Evolutionary conservation across 2,113 vertebrate genomes (phyloP).

Genomic region (Coregonus clupeaformis): DNA sequence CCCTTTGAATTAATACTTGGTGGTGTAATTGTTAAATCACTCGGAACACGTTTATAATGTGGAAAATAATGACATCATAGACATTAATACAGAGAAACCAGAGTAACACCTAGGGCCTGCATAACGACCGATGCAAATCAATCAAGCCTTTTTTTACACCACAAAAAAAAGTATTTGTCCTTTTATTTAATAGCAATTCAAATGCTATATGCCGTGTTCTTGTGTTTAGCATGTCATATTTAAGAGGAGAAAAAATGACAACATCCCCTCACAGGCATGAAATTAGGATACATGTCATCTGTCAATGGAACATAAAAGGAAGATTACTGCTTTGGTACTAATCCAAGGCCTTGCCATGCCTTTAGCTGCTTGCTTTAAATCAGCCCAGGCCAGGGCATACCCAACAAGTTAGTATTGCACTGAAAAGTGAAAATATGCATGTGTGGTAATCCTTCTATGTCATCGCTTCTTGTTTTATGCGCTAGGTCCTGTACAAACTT

Average conservation of each 20-base stretch:
- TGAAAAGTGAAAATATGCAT: slow-evolving; percentile 9
- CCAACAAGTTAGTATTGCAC: background rate
- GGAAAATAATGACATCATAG: slow-evolving; percentile 72
- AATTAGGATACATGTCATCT: slow-evolving; percentile 58
- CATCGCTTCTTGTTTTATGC: slow-evolving; percentile 41
- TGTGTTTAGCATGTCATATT: slow-evolving; percentile 72
- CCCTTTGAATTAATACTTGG: slow-evolving; percentile 56
- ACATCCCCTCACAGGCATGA: slow-evolving; percentile 67
- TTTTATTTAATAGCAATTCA: slow-evolving; percentile 61
- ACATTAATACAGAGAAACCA: slow-evolving; percentile 64
- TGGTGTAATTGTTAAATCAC: slow-evolving; percentile 45
- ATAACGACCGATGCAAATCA: slow-evolving; percentile 68
- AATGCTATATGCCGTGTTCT: slow-evolving; percentile 51
- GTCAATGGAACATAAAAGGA: slow-evolving; percentile 47
- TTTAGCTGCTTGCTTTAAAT: too few species aligned
- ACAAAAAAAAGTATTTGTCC: slow-evolving; percentile 24
- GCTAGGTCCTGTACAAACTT: slow-evolving; percentile 42
- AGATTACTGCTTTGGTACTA: slow-evolving; percentile 18
- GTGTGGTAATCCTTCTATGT: slow-evolving; percentile 12
- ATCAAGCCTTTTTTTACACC: slow-evolving; percentile 57
- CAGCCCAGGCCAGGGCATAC: too few species aligned
- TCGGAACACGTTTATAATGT: slow-evolving; percentile 43
- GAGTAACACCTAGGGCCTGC: slow-evolving; percentile 42
- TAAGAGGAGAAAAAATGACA: slow-evolving; percentile 72
- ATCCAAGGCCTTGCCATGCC: slow-evolving; percentile 30